A percentile compares a stretch with the other conserved stretches of the same genome.
These are phyloP conservation scores for Sinodicranocentrus sp. DNA, from an alignment of 2,888 invertebrate genomes.

Conservation along the genomic window DNA sequence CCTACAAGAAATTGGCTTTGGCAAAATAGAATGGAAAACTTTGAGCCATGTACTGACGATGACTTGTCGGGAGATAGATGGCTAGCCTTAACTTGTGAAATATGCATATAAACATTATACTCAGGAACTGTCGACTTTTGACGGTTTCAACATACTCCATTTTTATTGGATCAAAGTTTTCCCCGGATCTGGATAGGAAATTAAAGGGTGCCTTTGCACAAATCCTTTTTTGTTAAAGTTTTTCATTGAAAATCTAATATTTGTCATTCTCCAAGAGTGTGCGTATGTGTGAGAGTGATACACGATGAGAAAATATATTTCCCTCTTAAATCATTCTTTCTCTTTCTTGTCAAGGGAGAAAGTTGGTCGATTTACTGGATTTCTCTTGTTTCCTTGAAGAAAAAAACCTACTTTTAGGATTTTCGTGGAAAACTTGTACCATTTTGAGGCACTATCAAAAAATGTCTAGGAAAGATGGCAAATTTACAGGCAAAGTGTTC, in stretches of 20 bases:
- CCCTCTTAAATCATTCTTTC: no score
- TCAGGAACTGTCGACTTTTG: slow-evolving; percentile 55
- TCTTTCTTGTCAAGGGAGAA: no score
- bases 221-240: slow-evolving; percentile 55
- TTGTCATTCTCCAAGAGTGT: slow-evolving; percentile 18
- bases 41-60: slow-evolving; percentile 38
- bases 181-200: slow-evolving; percentile 32
- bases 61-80: slow-evolving; percentile 42
- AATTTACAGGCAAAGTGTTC: no score
- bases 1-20: slow-evolving; percentile 55
- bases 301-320: no score
- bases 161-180: slow-evolving; percentile 64
- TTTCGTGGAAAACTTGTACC: no score
- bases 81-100: slow-evolving; percentile 53
- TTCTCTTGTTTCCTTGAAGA: no score
- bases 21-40: slow-evolving; percentile 54
- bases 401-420: no score
- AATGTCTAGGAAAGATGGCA: no score
- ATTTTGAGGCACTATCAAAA: no score
- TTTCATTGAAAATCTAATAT: slow-evolving; percentile 44
- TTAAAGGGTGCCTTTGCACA: slow-evolving; percentile 35
- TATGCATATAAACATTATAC: slow-evolving; percentile 46
- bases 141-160: slow-evolving; percentile 33
- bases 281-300: no score
- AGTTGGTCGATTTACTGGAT: no score